These are phyloP conservation scores for Crematogaster levior DNA, from an alignment of 2,888 invertebrate species.

Conservation along the genomic window DNA sequence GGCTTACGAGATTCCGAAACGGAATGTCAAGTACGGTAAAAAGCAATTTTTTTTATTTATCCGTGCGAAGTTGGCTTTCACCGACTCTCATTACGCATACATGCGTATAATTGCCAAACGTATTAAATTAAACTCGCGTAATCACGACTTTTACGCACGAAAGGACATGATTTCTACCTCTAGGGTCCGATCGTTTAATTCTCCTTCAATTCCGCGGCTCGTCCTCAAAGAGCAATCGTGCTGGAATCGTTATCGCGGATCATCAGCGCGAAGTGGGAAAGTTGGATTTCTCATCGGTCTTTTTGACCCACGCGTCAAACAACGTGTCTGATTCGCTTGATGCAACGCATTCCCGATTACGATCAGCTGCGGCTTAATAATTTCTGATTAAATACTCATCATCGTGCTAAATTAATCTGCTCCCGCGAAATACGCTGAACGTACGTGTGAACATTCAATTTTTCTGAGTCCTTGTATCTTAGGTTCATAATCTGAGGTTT, in stretches of 20 bases:
- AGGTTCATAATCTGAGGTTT: background rate
- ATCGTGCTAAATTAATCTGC: slow-evolving; percentile 45
- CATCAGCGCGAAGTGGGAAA: slow-evolving; percentile 37
- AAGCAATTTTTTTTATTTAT: background rate
- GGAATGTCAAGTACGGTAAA: background rate
- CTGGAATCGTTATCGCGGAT: slow-evolving; percentile 42
- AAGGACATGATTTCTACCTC: slow-evolving; percentile 5
- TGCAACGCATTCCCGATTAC: slow-evolving; percentile 35
- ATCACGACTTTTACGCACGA: background rate
- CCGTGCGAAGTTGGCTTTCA: slow-evolving; percentile 50
- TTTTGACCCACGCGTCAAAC: slow-evolving; percentile 40
- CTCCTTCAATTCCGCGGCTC: slow-evolving; percentile 34
- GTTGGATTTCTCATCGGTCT: slow-evolving; percentile 41
- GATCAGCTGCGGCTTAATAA: slow-evolving; percentile 31
- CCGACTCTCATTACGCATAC: slow-evolving; percentile 27
- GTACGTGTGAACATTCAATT: slow-evolving; percentile 37
- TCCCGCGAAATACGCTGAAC: background rate
- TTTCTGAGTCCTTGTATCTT: background rate
- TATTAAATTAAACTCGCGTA: slow-evolving; percentile 47
- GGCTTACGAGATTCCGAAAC: too few species aligned
- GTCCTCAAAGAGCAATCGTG: slow-evolving; percentile 49
- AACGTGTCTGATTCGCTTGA: slow-evolving; percentile 26
- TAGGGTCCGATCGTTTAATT: slow-evolving; percentile 36
- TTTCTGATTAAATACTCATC: slow-evolving; percentile 39
- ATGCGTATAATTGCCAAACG: slow-evolving; percentile 25